Evolutionary conservation across 2,113 vertebrate genomes (phyloP).

Genomic region (Clarias gariepinus): DNA sequence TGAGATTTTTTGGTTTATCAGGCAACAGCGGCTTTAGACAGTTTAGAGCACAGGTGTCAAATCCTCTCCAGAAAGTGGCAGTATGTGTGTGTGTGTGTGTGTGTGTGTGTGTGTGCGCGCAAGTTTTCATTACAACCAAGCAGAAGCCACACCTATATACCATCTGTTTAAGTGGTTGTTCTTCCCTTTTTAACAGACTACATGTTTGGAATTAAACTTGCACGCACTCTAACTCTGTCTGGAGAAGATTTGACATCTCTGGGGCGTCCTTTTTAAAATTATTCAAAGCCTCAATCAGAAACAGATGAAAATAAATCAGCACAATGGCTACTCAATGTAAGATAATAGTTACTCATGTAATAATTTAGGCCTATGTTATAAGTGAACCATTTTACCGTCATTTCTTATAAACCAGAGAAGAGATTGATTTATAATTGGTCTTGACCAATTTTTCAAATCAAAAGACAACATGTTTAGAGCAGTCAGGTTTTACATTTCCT

Average conservation of each 20-base stretch:
- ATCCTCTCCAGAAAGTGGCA: too few relatives aligned
- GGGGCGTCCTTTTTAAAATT: too few relatives aligned
- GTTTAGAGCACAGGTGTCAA: neutral
- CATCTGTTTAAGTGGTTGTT: too few relatives aligned
- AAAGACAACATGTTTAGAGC: neutral
- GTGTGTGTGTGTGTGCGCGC: too few relatives aligned
- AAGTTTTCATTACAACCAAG: too few relatives aligned
- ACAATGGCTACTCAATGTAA: neutral
- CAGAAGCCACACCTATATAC: too few relatives aligned
- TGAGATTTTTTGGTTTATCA: neutral
- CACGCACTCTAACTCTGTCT: too few relatives aligned
- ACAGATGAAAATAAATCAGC: neutral
- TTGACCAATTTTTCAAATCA: neutral
- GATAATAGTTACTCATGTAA: neutral
- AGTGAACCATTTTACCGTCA: neutral
- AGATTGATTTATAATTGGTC: neutral
- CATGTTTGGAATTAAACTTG: too few relatives aligned
- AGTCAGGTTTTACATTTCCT: neutral
- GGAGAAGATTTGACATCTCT: neutral
- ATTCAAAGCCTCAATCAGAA: neutral
- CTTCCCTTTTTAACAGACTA: too few relatives aligned
- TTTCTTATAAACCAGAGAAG: neutral
- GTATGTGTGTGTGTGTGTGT: too few relatives aligned
- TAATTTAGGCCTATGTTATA: too few relatives aligned
- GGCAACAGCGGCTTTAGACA: neutral